These are phyloP conservation scores for Phaetusa simplex DNA, from an alignment of 2,113 vertebrate genomes.

Conservation along the genomic window DNA sequence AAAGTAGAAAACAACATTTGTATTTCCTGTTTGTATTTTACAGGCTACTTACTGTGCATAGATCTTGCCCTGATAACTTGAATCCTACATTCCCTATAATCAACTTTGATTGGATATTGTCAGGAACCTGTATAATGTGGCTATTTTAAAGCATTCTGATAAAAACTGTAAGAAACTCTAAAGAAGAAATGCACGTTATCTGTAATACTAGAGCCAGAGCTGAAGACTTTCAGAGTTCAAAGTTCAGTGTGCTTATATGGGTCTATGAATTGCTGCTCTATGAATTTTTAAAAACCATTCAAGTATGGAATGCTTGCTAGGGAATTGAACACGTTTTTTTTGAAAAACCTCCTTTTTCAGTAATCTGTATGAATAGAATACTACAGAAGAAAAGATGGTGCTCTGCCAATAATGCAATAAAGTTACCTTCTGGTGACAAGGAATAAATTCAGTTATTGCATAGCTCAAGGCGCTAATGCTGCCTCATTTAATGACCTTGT, in stretches of 20 bases:
- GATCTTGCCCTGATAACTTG: neutral
- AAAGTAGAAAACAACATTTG: neutral
- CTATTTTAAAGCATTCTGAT: neutral
- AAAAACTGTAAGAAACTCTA: neutral
- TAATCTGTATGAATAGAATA: neutral
- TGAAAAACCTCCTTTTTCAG: neutral
- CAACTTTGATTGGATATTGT: neutral
- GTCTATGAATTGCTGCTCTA: rapidly evolving
- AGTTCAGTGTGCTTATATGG: neutral
- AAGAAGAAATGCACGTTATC: neutral
- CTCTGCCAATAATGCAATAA: neutral
- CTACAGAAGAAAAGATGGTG: neutral
- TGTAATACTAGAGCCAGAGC: neutral
- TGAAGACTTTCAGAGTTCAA: neutral
- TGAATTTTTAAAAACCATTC: neutral
- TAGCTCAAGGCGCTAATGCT: neutral
- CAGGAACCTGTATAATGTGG: neutral
- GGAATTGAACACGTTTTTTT: neutral
- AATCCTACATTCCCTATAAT: neutral
- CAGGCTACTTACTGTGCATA: neutral
- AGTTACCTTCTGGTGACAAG: neutral
- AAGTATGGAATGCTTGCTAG: neutral
- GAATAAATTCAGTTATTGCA: neutral
- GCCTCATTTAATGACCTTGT: neutral
- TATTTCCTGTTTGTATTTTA: neutral